Percentiles rank a stretch among this genome's conserved stretches.
Conservation (phyloP, 2,797 vertebrate genomes). For the Acropternis orthonyx region DNA sequence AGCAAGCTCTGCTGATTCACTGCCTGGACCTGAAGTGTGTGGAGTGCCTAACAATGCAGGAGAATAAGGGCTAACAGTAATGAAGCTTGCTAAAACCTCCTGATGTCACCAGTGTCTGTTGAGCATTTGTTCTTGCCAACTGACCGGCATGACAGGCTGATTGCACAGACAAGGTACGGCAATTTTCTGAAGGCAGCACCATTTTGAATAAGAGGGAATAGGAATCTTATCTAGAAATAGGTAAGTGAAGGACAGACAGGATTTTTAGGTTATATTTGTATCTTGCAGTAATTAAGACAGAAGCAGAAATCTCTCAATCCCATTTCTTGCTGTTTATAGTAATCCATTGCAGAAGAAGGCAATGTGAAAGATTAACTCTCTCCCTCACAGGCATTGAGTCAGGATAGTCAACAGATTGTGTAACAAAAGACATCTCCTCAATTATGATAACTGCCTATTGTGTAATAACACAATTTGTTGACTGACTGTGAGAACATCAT, state of each 20-base stretch:
- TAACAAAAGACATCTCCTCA: conserved; percentile 10
- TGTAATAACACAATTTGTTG: conserved; percentile 30
- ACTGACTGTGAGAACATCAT: conserved; percentile 7
- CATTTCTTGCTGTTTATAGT: neutral
- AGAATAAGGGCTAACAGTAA: neutral
- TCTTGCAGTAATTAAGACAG: neutral
- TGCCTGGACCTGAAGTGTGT: neutral
- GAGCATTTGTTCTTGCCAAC: neutral
- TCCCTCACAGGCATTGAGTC: neutral
- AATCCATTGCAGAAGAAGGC: neutral
- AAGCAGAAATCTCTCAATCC: neutral
- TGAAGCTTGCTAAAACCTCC: neutral
- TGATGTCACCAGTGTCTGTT: neutral
- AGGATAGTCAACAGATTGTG: conserved; percentile 11
- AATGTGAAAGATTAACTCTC: neutral
- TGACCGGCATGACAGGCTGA: neutral
- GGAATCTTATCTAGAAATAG: neutral
- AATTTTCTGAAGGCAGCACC: neutral
- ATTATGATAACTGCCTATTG: neutral
- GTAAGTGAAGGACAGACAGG: neutral
- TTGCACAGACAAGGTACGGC: neutral
- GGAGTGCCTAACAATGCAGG: neutral
- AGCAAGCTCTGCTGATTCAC: neutral
- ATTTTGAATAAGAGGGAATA: neutral
- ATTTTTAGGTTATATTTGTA: neutral